These are phyloP conservation scores for Plebejus melissa DNA, from an alignment of 2,888 invertebrate genomes.

Conservation along the genomic window DNA sequence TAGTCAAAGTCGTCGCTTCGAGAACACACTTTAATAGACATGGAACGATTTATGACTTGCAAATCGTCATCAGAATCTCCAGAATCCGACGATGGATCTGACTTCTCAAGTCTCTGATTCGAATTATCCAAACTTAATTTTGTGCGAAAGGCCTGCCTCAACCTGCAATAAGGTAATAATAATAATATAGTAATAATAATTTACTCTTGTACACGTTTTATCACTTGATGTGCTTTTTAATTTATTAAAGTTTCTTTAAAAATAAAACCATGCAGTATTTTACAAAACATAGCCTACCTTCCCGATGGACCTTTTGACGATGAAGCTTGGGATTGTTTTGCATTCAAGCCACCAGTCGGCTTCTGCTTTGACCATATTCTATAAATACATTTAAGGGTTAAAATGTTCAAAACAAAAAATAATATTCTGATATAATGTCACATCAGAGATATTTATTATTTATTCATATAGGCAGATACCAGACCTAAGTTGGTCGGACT, in stretches of 20 bases:
- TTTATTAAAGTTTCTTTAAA: too few species aligned
- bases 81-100: constrained; percentile 65
- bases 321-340: constrained; percentile 45
- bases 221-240: too few species aligned
- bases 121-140: constrained; percentile 50
- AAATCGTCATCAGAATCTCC: constrained; percentile 73
- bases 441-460: too few species aligned
- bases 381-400: not conserved
- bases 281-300: constrained; percentile 43
- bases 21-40: constrained; percentile 75
- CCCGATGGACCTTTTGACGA: constrained; percentile 47
- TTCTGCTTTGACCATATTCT: constrained; percentile 71
- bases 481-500: too few species aligned
- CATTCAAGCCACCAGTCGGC: constrained; percentile 44
- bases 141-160: constrained; percentile 45
- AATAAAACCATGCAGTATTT: not conserved
- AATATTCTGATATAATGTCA: too few species aligned
- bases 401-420: not conserved
- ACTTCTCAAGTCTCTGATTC: constrained; percentile 46
- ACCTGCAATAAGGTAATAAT: constrained; percentile 42
- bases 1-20: constrained; percentile 81
- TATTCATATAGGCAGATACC: too few species aligned
- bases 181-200: not conserved
- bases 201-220: not conserved
- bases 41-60: constrained; percentile 69